Evolutionary conservation across 1,140 invertebrate genomes (phyloP).

Genomic region (Apolygus lucorum): DNA sequence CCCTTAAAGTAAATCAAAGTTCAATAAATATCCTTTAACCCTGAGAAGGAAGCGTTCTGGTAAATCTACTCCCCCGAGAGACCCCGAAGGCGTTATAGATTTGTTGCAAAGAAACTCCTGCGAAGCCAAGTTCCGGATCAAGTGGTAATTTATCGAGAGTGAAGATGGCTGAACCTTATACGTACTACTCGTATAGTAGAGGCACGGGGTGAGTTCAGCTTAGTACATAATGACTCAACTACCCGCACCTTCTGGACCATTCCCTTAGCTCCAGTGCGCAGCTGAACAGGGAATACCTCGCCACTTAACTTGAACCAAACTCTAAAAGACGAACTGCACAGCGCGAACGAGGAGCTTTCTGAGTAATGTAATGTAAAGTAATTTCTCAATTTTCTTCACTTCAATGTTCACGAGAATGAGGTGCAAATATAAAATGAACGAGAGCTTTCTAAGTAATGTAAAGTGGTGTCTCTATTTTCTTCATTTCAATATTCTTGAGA

Average conservation of each 20-base stretch:
- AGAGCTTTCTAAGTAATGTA: no score
- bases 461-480: no score
- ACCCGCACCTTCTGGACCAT: neutral
- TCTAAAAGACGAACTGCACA: no score
- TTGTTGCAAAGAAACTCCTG: constrained; percentile 6
- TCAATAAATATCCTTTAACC: neutral
- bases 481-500: no score
- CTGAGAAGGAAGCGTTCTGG: neutral
- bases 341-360: no score
- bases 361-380: no score
- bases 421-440: no score
- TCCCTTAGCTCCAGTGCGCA: no score
- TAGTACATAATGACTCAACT: constrained; percentile 7
- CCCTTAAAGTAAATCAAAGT: constrained; percentile 11
- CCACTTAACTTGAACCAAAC: no score
- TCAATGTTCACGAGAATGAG: no score
- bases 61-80: neutral
- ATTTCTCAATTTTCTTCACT: no score
- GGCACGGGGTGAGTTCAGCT: constrained; percentile 3
- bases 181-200: neutral
- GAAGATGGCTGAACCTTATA: neutral
- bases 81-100: constrained; percentile 5
- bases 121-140: constrained; percentile 14
- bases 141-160: constrained; percentile 8
- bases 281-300: no score